Evolutionary conservation across 2,113 vertebrate species (phyloP).

Genomic region (Paramormyrops kingsleyae): DNA sequence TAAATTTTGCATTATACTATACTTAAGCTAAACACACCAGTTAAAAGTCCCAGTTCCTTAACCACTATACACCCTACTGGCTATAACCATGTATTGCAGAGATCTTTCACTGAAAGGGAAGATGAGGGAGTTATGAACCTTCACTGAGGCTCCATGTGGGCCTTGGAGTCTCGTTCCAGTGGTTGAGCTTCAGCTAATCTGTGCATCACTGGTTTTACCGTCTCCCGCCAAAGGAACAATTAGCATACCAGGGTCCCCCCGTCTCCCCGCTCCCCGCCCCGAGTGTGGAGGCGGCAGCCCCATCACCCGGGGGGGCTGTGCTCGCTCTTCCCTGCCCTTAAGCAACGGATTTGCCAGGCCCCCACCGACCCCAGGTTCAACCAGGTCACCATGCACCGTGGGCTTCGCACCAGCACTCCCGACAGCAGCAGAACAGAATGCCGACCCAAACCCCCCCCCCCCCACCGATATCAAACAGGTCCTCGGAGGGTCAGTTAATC

Average conservation of each 20-base stretch:
- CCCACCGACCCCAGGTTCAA: constrained; percentile 51
- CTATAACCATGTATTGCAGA: background rate
- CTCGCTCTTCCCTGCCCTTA: background rate
- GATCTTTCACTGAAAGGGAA: background rate
- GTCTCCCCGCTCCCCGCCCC: constrained; percentile 37
- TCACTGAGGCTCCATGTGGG: background rate
- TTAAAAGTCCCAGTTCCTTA: background rate
- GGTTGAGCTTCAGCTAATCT: constrained; percentile 26
- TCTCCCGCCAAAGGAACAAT: constrained; percentile 44
- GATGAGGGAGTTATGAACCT: background rate
- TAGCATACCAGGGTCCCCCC: constrained; percentile 46
- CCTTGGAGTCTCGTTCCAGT: constrained; percentile 13
- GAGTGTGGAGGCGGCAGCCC: constrained; percentile 25
- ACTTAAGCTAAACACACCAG: background rate
- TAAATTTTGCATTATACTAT: background rate
- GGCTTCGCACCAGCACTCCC: constrained; percentile 52
- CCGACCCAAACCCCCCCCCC: background rate
- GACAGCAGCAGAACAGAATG: constrained; percentile 54
- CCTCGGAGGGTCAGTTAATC: background rate
- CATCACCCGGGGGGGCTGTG: background rate
- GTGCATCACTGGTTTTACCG: constrained; percentile 22
- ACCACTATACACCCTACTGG: background rate
- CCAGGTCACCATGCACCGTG: constrained; percentile 24
- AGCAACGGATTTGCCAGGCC: constrained; percentile 46
- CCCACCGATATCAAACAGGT: background rate